Conservation (phyloP, 2,797 vertebrate species). For the Carduelis carduelis region DNA sequence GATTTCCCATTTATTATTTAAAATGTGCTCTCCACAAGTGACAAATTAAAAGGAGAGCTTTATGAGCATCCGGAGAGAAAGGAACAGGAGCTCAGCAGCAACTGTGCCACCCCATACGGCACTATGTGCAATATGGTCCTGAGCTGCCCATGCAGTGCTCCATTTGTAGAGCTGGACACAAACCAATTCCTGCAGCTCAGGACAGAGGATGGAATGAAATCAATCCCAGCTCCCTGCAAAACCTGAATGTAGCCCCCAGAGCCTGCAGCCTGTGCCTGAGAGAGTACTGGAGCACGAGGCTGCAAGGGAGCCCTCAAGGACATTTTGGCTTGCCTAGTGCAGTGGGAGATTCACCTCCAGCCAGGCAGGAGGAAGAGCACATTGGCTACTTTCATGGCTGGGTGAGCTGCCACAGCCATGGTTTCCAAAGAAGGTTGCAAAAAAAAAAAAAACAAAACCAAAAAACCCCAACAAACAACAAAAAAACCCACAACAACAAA, state of each 20-base stretch:
- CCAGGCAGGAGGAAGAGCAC: neutral
- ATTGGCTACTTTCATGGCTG: neutral
- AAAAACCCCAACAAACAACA: neutral
- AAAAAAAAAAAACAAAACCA: neutral
- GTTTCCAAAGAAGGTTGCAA: neutral
- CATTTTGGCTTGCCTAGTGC: neutral
- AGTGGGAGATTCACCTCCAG: neutral
- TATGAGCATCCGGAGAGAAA: neutral
- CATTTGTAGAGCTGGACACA: neutral
- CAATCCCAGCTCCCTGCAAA: neutral
- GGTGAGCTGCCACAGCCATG: neutral
- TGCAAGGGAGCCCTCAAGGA: accelerated
- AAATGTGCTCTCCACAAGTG: neutral
- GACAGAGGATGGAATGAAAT: neutral
- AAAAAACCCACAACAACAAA: neutral
- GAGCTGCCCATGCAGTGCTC: neutral
- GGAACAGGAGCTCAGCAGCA: neutral
- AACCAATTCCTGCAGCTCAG: neutral
- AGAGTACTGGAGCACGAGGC: neutral
- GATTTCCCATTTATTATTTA: neutral
- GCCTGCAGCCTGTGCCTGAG: neutral
- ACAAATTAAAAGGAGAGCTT: neutral
- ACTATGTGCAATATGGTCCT: neutral
- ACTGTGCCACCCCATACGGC: neutral
- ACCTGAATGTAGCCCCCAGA: neutral